Base-by-base conservation (phyloP, 2,888 invertebrate species). In the Ethmia dodecea region DNA sequence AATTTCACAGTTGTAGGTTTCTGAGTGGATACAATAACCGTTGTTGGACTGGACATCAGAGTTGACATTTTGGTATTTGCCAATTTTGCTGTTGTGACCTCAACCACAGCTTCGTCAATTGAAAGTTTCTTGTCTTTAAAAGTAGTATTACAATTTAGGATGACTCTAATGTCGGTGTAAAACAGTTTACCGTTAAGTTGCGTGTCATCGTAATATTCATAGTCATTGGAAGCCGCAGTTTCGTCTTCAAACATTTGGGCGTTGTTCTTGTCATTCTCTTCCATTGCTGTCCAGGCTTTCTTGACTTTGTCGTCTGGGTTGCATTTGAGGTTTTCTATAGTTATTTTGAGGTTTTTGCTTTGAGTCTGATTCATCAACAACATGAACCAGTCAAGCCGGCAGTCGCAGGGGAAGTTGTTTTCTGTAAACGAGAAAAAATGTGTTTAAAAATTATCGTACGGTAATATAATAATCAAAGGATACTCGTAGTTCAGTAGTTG, bases 151-250 rank as follows among this genome's bases (percentile, higher is more conserved):
- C 84, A 84, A 35, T 78, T 75, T 1, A 81, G 53, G 24, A 83
- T 42, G 28, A 67, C 66, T 49, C 79, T 73, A 15, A 84, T 46
- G 34, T 86, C 84, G 20, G 66, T 49, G 32, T 79, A 86, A 43
- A 86, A 86, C 2, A 86, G 47, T 40, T 73, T 79, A n/a, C 84
- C 86, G 31, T 78, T 72, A 0, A 84, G 48, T 45, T 80, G 76
- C 1, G 71, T 56, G 0, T 81, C 81, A 13, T 86, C 86, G 22
- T 86, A 86, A 40, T 81, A 84, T 52, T 86, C 86, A 22, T 78
- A 80, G 5, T 83, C 79, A 31, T 47, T 64, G 38, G 57, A 59
- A 5, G 24, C 47, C 40, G 52, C 53, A 2, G 49, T 13, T 15
- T 59, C 60, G 15, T 64, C 65, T 1, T 68, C 68, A 3, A 54